Evolutionary conservation across 2,113 vertebrate genomes (phyloP), one percentile per base, ranked within the genome.

Genomic region (Chroicocephalus ridibundus): DNA sequence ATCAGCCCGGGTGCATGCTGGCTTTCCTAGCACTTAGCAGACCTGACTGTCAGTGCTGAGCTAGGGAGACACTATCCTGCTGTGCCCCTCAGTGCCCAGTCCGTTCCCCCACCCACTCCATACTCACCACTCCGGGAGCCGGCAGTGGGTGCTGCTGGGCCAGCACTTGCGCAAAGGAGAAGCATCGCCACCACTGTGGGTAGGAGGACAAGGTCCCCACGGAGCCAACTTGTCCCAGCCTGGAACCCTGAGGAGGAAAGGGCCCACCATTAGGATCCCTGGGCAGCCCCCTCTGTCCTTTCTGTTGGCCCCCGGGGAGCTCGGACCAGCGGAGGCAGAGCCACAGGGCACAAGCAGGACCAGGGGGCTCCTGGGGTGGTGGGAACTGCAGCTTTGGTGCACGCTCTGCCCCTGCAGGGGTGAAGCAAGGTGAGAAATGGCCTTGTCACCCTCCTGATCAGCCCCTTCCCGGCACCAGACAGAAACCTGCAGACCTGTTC

Each of bases 121-220:
- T 70, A 97, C 96, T 97, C 72, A 97, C 96, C 94, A 0, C 77
- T 94, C 42, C 83, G 57, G 82, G 95, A 14, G 61, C 86, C 29
- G 60, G 93, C 40, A 2, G 94, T 55, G 79, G 85, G 92, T 5
- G 0, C 5, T 9, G 94, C 64, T 5, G 96, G 94, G 32, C 95
- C 94, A 4, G 95, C 95, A 0, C 78, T 95, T 44, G 70, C 36
- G 0, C 68, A 12, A 3, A 95, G 71, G 6, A 94, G 76, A 3
- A 96, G 88, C 94, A n/a, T 52, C 1, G 36, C 57, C 78, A 92
- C 12, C 68, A 94, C 1, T 3, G 36, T 3, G 19, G 74, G 34
- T 11, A 94, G 55, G n/a, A 97, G 60, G 27, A 93, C 18, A 3
- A 90, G 38, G 60, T 86, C 60, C 82, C 55, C 32, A 2, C 24